Evolutionary conservation across 2,113 vertebrate genomes (phyloP).

Genomic region (Phylloscopus trochiloides): DNA sequence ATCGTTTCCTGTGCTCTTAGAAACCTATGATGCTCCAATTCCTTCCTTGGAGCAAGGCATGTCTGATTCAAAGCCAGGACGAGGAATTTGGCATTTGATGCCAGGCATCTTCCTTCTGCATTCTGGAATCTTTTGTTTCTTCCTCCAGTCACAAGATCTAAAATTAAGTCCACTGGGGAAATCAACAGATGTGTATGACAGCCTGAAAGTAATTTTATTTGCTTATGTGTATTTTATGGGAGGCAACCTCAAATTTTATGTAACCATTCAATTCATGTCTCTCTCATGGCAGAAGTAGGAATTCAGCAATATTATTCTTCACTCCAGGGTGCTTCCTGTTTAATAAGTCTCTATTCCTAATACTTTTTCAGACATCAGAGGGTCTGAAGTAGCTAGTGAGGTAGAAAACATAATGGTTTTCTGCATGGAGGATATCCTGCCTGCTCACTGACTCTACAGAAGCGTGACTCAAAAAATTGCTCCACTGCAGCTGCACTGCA

Average conservation of each 20-base stretch:
- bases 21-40: not conserved
- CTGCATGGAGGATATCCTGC: not conserved
- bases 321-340: not conserved
- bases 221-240: not conserved
- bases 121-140: not conserved
- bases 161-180: not conserved
- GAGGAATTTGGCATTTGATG: not conserved
- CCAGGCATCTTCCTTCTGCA: not conserved
- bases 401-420: not conserved
- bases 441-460: not conserved
- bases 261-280: not conserved
- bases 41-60: not conserved
- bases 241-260: not conserved
- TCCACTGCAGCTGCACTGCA: not conserved
- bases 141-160: not conserved
- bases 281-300: not conserved
- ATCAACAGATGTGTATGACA: not conserved
- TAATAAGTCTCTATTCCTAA: not conserved
- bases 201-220: not conserved
- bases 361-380: not conserved
- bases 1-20: not conserved
- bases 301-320: not conserved
- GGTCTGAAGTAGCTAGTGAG: not conserved
- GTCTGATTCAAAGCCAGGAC: not conserved
- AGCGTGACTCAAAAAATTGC: not conserved